Conservation (phyloP, 2,113 vertebrate species). For the Colaptes auratus region DNA sequence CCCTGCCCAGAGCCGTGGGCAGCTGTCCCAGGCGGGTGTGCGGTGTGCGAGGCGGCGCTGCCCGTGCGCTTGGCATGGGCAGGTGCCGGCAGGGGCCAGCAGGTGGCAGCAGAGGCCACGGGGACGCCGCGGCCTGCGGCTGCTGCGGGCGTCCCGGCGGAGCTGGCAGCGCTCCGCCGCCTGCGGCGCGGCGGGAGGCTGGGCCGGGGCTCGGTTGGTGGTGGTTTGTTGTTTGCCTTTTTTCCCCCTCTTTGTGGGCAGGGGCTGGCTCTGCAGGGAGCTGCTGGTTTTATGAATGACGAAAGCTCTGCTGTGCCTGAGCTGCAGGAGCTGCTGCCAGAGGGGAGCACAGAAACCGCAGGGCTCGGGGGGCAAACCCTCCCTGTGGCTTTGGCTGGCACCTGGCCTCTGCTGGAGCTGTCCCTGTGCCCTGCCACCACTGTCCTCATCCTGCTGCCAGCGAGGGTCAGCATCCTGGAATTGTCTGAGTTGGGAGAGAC, state of each 20-base stretch:
- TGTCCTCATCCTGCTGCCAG: fast-evolving
- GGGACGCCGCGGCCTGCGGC: fast-evolving
- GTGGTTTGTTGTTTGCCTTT: too few relatives aligned
- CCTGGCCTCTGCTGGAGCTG: not conserved
- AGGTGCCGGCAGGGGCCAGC: not conserved
- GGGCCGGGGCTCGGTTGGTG: not conserved
- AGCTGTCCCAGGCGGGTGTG: not conserved
- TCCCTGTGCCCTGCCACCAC: not conserved
- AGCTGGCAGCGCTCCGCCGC: not conserved
- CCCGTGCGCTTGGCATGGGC: fast-evolving
- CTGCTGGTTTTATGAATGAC: slow-evolving; percentile 51
- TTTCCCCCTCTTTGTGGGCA: not conserved
- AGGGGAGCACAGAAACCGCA: not conserved
- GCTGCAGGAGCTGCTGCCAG: not conserved
- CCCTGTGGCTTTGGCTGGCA: not conserved
- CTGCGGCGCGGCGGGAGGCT: fast-evolving
- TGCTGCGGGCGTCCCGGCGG: fast-evolving
- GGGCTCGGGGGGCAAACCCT: not conserved
- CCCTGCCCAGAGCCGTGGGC: fast-evolving
- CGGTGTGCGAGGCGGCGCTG: fast-evolving
- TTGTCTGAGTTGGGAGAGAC: too few relatives aligned
- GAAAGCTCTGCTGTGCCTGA: not conserved
- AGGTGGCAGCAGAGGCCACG: slow-evolving; percentile 30
- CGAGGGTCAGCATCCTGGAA: not conserved
- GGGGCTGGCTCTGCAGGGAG: not conserved